Evolutionary conservation across 2,797 vertebrate genomes (phyloP), one percentile per base, ranked within the genome.

Genomic region (Sebastiscus tertius): DNA sequence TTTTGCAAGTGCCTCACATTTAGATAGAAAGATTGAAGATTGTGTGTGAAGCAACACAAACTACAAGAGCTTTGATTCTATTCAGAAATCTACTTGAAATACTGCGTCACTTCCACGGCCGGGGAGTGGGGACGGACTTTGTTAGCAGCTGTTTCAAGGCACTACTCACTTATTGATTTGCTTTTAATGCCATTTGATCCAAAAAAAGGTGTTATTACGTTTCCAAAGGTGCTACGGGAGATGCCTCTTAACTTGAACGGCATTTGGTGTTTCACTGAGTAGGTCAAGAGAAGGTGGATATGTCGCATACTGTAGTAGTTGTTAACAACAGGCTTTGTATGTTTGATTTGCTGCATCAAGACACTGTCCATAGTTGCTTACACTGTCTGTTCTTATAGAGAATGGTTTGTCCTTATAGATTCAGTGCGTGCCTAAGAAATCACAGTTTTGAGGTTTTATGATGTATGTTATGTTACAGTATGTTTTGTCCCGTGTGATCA

Each of bases 191-290:
- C 89, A 82, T 63, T 88, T 83, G 64, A 91, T 91, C 90, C 91
- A 79, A 94, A 86, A 49, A 77, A 89, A 83, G 36, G 55, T 90
- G 79, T 85, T 87, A 39, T 86, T 81, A 77, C 52, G 16, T 93
- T 84, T 94, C 92, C 94, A 95, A 95, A 94, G 96, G 97, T 97
- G 97, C 97, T 98, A 92, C 60, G 84, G 86, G 91, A 85, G 85
- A 92, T 92, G 85, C 79, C 80, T 92, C 74, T 86, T 84, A 68
- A 65, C 79, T 79, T 61, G 86, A 89, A 80, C 75, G 71, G 74
- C 63, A 59, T 79, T 76, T 72, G 79, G 64, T 82, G 70, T 90
- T 82, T 67, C 63, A 87, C 83, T 85, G 85, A 90, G 86, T 64
- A 71, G 67, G 77, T 87, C 59, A 77, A 20, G 82, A 88, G 56